A percentile compares a stretch with the other conserved stretches of the same genome.
Conservation (phyloP, 2,797 vertebrate species). For the Gallinago solitaria region DNA sequence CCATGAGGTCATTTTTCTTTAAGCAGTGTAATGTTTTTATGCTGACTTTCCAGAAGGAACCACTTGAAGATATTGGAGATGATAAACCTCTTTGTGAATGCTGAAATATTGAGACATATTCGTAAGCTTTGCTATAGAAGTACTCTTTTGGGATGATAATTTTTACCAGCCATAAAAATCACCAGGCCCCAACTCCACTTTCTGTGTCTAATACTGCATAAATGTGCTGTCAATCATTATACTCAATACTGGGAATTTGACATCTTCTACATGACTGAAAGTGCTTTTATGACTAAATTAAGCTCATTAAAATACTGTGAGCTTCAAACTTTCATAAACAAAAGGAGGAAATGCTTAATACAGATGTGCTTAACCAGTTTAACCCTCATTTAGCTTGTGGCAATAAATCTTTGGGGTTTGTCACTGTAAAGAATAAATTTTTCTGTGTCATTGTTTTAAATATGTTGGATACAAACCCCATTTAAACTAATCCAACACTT, state of each 20-base stretch:
- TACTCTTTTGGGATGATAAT: background rate
- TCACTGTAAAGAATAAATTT: background rate
- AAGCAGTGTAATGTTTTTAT: background rate
- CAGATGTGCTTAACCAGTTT: conserved; percentile 23
- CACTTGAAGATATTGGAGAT: background rate
- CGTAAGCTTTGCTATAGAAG: background rate
- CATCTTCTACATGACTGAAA: background rate
- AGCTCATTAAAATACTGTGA: background rate
- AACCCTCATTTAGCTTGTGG: background rate
- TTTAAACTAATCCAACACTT: background rate
- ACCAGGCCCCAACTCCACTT: background rate
- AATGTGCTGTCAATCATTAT: background rate
- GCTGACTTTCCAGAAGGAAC: background rate
- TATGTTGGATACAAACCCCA: background rate
- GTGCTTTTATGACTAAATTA: background rate
- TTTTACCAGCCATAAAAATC: background rate
- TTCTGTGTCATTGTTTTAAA: background rate
- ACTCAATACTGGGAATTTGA: background rate
- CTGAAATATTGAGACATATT: background rate
- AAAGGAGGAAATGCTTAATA: conserved; percentile 22
- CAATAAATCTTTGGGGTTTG: background rate
- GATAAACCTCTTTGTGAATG: background rate
- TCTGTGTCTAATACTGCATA: background rate
- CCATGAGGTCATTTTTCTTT: background rate
- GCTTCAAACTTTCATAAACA: background rate